Base-by-base conservation (phyloP, 2,888 invertebrate species). In the Eristalis tenax region DNA sequence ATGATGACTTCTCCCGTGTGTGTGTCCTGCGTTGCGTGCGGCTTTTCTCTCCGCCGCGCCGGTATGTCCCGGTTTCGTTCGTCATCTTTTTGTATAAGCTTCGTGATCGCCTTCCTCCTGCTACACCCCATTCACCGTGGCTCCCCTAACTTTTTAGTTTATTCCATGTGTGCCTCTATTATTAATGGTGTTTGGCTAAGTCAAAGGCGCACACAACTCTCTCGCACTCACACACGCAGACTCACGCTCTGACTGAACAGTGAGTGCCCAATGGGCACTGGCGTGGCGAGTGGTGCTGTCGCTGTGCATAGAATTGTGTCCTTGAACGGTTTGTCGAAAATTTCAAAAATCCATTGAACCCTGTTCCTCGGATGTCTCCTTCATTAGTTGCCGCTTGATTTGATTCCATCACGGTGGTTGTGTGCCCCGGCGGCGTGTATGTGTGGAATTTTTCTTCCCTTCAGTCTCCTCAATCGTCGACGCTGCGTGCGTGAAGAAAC, bases 271-370 rank as follows among this genome's bases (percentile, higher is more conserved):
- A 32, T 32, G 8, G 32, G 32, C 32, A 28, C 28, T 28, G 38
- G 11, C 38, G 38, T 13, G 13, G n/a, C n/a, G n/a, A n/a, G n/a
- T n/a, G n/a, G n/a, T n/a, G n/a, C n/a, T 38, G 11, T 13, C 13
- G 57, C 56, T 68, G 75, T 74, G 86, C 79, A 83, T 79, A 87
- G 83, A 87, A 64, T 73, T 65, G 56, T 87, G 87, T 87, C 87
- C 87, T 87, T 87, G 83, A 87, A 83, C 74, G 75, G 68, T 87
- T 80, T 68, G 87, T 68, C 71, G 65, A 83, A 79, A 61, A 83
- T 68, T 77, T 83, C 50, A 35, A 66, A 57, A 59, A 86, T 63
- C 82, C 86, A 79, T 86, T 86, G 86, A 86, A 86, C 86, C 57
- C 86, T n/a, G 18, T 50, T 50, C 50, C 50, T 50, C 50, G 50